Base-by-base conservation (phyloP, 2,113 vertebrate species). In the Speoplatyrhinus poulsoni region DNA sequence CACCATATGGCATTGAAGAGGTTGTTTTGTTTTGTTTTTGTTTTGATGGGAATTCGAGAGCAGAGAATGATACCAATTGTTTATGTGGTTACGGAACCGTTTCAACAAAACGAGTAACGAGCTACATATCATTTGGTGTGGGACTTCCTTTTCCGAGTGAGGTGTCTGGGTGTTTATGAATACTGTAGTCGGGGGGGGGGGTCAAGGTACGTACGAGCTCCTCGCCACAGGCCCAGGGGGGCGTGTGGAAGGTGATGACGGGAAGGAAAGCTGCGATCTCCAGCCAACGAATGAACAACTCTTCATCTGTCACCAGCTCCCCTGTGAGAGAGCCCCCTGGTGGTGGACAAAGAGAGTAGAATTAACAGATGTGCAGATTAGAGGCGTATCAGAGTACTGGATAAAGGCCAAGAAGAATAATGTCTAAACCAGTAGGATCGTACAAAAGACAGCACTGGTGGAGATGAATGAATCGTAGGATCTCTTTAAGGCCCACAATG, bases 281-380 rank as follows among this genome's bases (percentile, higher is more conserved):
- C 80, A 97, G 82, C 96, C 96, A 97, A 52, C 96, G 92, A 77
- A 96, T 93, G 7, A 94, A 97, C 62, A 97, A 89, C 87, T 96
- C 95, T 12, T 87, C 80, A 75, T 97, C 93, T 62, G 78, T 83
- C 0, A 92, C 62, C 46, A 75, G 13, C 7, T 92, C 92, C 15
- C 72, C 69, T 9, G 89, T 87, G 73, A 93, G 67, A 65, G 93
- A 94, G 46, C 95, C 95, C 81, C 95, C 96, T 97, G 83, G n/a
- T 17, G 12, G 2, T 52, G 16, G 53, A 47, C n/a, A 12, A 2
- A 33, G 41, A 13, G 11, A 19, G 48, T 60, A 13, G 1, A 32
- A 61, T 7, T 62, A 11, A 3, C n/a, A 16, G n/a, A 54, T 26
- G 26, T 26, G 26, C 13, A 8, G 52, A 54, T 15, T 16, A n/a